phyloP scores from a whole-genome alignment of 2,797 vertebrate genomes.

The Gambelia wislizenii region DNA sequence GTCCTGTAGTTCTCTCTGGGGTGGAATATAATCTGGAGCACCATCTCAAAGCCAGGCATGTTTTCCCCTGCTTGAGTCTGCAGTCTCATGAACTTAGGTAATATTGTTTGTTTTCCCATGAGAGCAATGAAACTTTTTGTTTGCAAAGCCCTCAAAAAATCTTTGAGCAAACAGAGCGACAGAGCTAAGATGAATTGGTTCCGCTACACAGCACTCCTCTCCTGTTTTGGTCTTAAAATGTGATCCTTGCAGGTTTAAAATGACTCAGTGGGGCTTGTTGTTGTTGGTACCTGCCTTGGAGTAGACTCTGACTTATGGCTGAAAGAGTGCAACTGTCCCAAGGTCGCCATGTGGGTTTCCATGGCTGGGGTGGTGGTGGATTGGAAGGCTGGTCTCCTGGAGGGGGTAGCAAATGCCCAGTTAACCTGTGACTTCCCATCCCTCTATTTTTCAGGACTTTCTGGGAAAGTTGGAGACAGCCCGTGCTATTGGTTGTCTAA shows the following conservation, averaged over 20 bases:
- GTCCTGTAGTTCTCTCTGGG: not conserved
- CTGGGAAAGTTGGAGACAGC: no score
- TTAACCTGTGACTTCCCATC: no score
- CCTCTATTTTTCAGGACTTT: no score
- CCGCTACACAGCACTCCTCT: rapidly evolving
- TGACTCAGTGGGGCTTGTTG: no score
- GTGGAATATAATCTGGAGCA: not conserved
- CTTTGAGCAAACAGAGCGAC: not conserved
- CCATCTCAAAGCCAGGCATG: not conserved
- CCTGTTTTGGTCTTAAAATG: not conserved
- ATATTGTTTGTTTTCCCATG: not conserved
- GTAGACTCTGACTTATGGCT: no score
- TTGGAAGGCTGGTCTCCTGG: no score
- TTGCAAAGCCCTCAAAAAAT: not conserved
- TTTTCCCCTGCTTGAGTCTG: not conserved
- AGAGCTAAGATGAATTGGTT: not conserved
- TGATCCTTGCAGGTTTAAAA: not conserved
- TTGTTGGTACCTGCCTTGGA: no score
- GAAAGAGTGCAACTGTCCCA: no score
- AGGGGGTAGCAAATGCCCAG: no score
- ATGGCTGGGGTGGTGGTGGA: no score
- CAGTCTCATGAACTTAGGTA: not conserved
- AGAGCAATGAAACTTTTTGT: not conserved
- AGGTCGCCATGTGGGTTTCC: no score
- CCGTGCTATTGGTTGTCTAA: no score